Evolutionary conservation across 2,797 vertebrate genomes (phyloP), one percentile per base, ranked within the genome.

Genomic region (Glyptemys insculpta): DNA sequence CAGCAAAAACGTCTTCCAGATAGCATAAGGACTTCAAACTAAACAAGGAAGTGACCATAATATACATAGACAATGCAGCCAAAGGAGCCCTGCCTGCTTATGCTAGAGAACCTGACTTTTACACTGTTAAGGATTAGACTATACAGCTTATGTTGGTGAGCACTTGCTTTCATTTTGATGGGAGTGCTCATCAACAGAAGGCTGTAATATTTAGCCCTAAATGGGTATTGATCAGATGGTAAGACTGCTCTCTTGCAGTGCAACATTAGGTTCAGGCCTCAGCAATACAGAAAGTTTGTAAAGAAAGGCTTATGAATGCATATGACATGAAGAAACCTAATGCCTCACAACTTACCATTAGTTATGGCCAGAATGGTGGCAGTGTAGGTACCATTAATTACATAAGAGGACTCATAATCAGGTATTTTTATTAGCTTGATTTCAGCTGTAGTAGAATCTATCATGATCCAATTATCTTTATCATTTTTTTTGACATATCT

Each of bases 401-500:
- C 97, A 72, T 98, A 95, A 37, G 79, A 62, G 0, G 99, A 99
- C 97, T 99, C 99, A 12, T 99, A 98, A 97, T 99, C 99, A 2
- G 99, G 99, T 14, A 94, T 49, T 97, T 99, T 99, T 87, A 96
- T 96, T 82, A 99, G 98, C 95, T 82, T 99, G 88, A 99, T 99
- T 97, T 99, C 99, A 90, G 98, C 99, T 9, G 99, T 99, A 62
- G 93, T 83, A 37, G 98, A 82, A 97, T 99, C 97, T 89, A 99
- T 47, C 29, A 95, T 98, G 56, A 99, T 94, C 99, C 99, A 99
- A 94, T 99, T 99, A 93, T 99, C 99, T 52, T 82, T 59, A 95
- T 99, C 99, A 92, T 94, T 98, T 92, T 98, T 97, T 98, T 99
- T 99, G 74, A 97, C 74, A 92, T 99, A 99, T 81, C 99, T 99